Evolutionary conservation across 2,888 invertebrate genomes (phyloP), one percentile per base, ranked within the genome.

Genomic region (Eupeodes latifasciatus): DNA sequence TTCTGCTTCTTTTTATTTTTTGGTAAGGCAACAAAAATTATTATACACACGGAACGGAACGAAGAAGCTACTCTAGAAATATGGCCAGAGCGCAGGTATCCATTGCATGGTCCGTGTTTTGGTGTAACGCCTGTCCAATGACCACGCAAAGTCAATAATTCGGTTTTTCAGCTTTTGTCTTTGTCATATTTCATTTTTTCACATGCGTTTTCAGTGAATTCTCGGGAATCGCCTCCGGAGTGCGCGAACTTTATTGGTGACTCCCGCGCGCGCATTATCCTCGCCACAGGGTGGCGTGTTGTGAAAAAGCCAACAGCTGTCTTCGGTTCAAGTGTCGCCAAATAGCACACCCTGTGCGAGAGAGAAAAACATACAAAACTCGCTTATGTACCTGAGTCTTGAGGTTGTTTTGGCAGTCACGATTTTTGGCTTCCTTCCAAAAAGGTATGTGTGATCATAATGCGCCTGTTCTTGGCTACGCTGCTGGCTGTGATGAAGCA

Each of bases 111-210:
- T 67, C 84, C 86, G 81, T 87, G 87, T 87, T 89, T 72, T 77
- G 77, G 75, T 84, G 86, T 81, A 80, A 85, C 89, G 89, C 89
- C 89, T 89, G 85, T 89, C 89, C 81, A 89, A 89, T 89, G 83
- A 84, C 89, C 89, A 89, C 85, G 89, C 89, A 88, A 88, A 88
- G 88, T 81, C 88, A 88, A 83, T 89, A 89, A 85, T 89, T 89
- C 71, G 87, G 80, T 80, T 89, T 79, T 89, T 80, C 83, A 81
- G 80, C 76, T 82, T 88, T 89, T 89, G 79, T 89, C 85, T 89
- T 88, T 84, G 85, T 85, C 81, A 89, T 89, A 89, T 89, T 86
- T 89, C 89, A 89, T 89, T 89, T 89, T 89, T 89, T 87, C 89
- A 85, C 89, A 89, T 89, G 89, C 89, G 83, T 89, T 89, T 27